A percentile compares a stretch with the other conserved stretches of the same genome.
Conservation (phyloP, 2,888 invertebrate genomes). For the Megastigmus dorsalis region DNA sequence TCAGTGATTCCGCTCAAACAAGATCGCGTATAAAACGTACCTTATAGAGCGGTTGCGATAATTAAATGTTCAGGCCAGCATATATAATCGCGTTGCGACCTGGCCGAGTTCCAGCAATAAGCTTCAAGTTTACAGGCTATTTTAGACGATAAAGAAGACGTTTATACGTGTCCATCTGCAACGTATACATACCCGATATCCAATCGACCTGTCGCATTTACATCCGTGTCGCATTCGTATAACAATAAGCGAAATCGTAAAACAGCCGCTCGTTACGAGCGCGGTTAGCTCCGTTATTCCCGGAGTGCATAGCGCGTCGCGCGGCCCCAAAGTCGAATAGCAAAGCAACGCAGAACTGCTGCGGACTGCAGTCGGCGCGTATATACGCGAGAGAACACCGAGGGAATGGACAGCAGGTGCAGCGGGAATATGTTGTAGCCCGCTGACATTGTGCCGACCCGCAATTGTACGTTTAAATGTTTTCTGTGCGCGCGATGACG, state of each 20-base stretch:
- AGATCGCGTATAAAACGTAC: no score
- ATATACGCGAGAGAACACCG: background rate
- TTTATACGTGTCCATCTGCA: no score
- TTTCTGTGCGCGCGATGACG: background rate
- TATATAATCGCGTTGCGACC: conserved; percentile 69
- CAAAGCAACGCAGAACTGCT: no score
- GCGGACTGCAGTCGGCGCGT: background rate
- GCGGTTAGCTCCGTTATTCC: background rate
- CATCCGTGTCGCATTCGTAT: no score
- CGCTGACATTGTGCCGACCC: conserved; percentile 18
- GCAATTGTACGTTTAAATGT: conserved; percentile 4
- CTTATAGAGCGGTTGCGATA: background rate
- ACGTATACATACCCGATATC: no score
- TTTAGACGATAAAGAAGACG: conserved; percentile 73
- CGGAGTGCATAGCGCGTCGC: no score
- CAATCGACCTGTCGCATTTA: no score
- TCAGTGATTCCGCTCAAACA: no score
- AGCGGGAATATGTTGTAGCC: background rate
- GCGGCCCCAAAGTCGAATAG: no score
- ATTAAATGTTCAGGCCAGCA: conserved; percentile 53
- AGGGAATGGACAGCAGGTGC: conserved; percentile 4
- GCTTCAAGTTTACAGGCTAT: conserved; percentile 72
- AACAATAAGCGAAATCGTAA: no score
- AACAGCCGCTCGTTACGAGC: background rate
- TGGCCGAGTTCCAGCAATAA: conserved; percentile 71